These are phyloP conservation scores for Dusona sp. DNA, from an alignment of 2,888 invertebrate species.

Conservation along the genomic window DNA sequence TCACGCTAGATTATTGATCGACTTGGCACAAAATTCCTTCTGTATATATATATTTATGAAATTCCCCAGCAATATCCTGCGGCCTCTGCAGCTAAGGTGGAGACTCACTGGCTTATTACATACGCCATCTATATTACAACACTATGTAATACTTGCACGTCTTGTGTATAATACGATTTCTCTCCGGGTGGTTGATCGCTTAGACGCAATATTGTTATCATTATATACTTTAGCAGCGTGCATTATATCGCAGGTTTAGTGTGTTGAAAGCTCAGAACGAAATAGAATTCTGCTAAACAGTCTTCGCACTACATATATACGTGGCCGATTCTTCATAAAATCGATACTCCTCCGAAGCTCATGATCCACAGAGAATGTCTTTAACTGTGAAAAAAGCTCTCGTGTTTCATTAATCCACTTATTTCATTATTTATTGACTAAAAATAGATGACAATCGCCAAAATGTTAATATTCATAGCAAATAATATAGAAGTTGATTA, in stretches of 20 bases:
- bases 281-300: not conserved
- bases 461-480: too few relatives aligned
- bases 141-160: slow-evolving; percentile 11
- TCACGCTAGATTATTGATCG: not conserved
- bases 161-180: slow-evolving; percentile 28
- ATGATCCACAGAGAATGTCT: not conserved
- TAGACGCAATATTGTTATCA: slow-evolving; percentile 30
- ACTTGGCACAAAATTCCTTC: not conserved
- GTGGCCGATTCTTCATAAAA: not conserved
- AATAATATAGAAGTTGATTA: not conserved
- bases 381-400: not conserved
- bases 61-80: slow-evolving; percentile 39
- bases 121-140: slow-evolving; percentile 18
- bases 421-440: too few relatives aligned
- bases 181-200: slow-evolving; percentile 45
- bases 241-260: slow-evolving; percentile 4
- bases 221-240: slow-evolving; percentile 17
- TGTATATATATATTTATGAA: not conserved
- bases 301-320: not conserved
- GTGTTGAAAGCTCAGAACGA: not conserved
- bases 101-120: slow-evolving; percentile 36
- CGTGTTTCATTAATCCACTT: too few relatives aligned
- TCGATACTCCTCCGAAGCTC: not conserved
- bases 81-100: slow-evolving; percentile 25
- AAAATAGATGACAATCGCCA: too few relatives aligned